Base-by-base conservation (phyloP, 1,140 invertebrate species). In the Ctenoplectra terminalis region DNA sequence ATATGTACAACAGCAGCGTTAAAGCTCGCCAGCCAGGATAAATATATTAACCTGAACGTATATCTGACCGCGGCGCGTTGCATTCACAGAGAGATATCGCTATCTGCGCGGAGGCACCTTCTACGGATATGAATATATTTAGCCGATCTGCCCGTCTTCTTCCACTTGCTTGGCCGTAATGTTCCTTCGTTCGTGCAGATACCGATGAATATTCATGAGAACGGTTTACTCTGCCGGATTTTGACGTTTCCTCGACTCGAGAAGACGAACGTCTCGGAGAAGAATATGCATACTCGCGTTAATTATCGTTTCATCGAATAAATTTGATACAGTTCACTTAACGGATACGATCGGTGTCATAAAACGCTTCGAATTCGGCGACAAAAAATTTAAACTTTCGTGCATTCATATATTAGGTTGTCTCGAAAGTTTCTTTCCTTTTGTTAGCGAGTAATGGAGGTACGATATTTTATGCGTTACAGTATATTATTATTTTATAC, bases 161-260 rank as follows among this genome's bases (percentile, higher is more conserved):
- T 61, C 56, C 61, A 63, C 48, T 48, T 17, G 31, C n/a, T 58
- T 40, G 64, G 26, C 40, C 40, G 52, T 63, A 56, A 77, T 82
- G 77, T 82, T 77, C 81, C 75, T 40, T 29, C n/a, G 63, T 56
- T 72, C 40, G 26, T 54, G 75, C 31, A n/a, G 58, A 72, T 82
- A 11, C 43, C 23, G 40, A 37, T 77, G 81, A 82, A 82, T 82
- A 82, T 82, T 82, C 81, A 82, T 82, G 81, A 82, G 74, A 66
- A 26, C 54, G 46, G 56, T 20, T 31, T 13, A 40, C 61, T 69
- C 17, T n/a, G 34, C 64, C 56, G 46, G 54, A 70, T 78, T 82
- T 82, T 82, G 81, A 82, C 81, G 81, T 70, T 67, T 78, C 64
- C 64, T 76, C 73, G 64, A 73, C 54, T 60, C 13, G 56, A 56